Conservation (phyloP, 64 coral and sea anemone genomes). For the Montipora cactus region DNA sequence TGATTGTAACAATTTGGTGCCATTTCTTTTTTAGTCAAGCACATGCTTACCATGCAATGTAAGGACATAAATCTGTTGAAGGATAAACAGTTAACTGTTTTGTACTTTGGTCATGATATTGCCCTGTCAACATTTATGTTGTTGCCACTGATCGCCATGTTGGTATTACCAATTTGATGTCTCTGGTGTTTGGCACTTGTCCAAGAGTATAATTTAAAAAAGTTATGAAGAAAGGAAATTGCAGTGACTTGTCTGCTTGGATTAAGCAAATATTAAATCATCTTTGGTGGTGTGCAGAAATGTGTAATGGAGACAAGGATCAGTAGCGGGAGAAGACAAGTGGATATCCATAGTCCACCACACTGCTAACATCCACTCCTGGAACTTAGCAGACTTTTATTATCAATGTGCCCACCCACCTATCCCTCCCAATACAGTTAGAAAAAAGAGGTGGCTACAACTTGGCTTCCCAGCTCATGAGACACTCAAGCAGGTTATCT, state of each 20-base stretch:
- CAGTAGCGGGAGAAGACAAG: background rate
- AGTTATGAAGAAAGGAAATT: conserved; percentile 1
- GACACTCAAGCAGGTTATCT: too few relatives aligned
- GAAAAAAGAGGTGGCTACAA: too few relatives aligned
- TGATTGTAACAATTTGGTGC: too few relatives aligned
- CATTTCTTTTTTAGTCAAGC: too few relatives aligned
- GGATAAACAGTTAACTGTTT: too few relatives aligned
- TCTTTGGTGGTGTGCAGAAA: too few relatives aligned
- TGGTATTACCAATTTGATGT: background rate
- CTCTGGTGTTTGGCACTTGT: conserved; percentile 20
- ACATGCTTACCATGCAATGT: too few relatives aligned
- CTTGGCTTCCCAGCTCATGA: too few relatives aligned
- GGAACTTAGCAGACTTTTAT: background rate
- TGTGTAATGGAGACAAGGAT: background rate
- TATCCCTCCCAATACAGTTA: too few relatives aligned
- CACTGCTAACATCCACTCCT: conserved; percentile 24
- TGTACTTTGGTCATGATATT: too few relatives aligned
- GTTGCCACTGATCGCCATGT: conserved; percentile 11
- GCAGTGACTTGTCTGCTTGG: background rate
- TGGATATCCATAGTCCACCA: conserved; percentile 63
- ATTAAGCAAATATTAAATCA: too few relatives aligned
- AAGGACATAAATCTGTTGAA: too few relatives aligned
- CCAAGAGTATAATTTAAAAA: conserved; percentile 9
- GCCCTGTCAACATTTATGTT: background rate
- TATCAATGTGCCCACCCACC: background rate